Base-by-base conservation (phyloP, 2,888 invertebrate genomes). In the Hypselothyrea guttata region DNA sequence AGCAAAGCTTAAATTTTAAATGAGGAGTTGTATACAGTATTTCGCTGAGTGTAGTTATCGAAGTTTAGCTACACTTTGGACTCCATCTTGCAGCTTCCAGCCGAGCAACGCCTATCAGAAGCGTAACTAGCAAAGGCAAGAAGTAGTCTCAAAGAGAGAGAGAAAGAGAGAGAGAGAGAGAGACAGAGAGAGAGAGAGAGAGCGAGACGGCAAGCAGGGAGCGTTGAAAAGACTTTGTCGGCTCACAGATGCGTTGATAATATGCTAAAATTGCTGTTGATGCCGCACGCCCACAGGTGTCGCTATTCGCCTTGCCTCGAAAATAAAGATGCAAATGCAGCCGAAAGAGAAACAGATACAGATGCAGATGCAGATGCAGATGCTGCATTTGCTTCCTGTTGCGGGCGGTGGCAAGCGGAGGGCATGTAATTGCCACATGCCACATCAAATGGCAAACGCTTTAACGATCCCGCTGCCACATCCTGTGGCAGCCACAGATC, bases 211-310 rank as follows among this genome's bases (percentile, higher is more conserved):
- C 78, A 78, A 75, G 83, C 62, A n/a, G 72, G 78, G 84, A 85
- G 87, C 88, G 88, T 86, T 88, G 88, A 88, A 88, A 88, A 81
- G 70, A 75, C 84, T 87, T 83, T 87, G 88, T 86, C 86, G 88
- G 88, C 82, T 81, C 76, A 68, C 81, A 85, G 86, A 83, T 83
- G 86, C 82, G 82, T 83, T 83, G 82, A 83, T 83, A 83, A 83
- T 83, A 82, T 84, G 86, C 67, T 84, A 78, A 84, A 86, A 82
- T 78, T 82, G 71, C 65, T 74, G 78, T 84, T 71, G 77, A 86
- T 75, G 75, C 68, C 74, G 82, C 82, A 84, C 86, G 86, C 84
- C 86, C 77, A 81, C 82, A 81, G 86, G 64, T 84, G 76, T 62
- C 68, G 63, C 38, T 22, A 22, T 22, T 22, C 22, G 22, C 22